phyloP scores from a whole-genome alignment of 2,797 vertebrate genomes.

The Typhlichthys eigenmanni region DNA sequence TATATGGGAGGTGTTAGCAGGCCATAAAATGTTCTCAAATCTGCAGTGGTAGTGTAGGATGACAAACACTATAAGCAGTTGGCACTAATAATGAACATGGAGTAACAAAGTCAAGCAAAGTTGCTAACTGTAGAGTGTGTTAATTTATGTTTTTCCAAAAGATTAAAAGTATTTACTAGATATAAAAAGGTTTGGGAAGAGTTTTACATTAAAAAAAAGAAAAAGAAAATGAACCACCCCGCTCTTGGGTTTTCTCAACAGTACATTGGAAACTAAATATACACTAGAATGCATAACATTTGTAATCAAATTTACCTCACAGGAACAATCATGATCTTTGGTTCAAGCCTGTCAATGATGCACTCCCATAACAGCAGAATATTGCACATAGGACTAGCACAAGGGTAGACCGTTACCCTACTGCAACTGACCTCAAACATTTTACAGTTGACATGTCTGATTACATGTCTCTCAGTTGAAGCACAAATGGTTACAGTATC shows the following conservation, averaged over 20 bases:
- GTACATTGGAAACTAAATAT: constrained; percentile 1
- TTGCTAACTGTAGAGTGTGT: not conserved
- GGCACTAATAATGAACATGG: constrained; percentile 40
- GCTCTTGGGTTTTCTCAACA: constrained; percentile 5
- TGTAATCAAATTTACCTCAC: constrained; percentile 13
- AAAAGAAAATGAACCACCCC: constrained; percentile 4
- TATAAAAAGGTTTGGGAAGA: constrained; percentile 4
- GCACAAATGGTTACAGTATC: constrained; percentile 17
- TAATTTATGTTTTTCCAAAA: not conserved
- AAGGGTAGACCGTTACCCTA: constrained; percentile 8
- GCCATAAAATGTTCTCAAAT: constrained; percentile 5
- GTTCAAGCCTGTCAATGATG: constrained; percentile 30
- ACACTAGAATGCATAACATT: constrained; percentile 18
- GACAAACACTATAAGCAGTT: constrained; percentile 41
- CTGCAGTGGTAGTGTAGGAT: constrained; percentile 13
- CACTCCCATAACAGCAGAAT: constrained; percentile 15
- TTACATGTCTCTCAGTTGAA: constrained; percentile 9
- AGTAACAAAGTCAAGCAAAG: constrained; percentile 14
- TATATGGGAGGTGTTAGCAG: too few species aligned
- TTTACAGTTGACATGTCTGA: constrained; percentile 14
- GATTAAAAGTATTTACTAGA: constrained; percentile 27
- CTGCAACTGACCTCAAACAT: not conserved
- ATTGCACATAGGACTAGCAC: constrained; percentile 2
- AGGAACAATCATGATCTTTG: constrained; percentile 43
- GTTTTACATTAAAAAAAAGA: not conserved